A percentile compares a stretch with the other conserved stretches of the same genome.
Evolutionary conservation across 2,113 vertebrate species (phyloP).

Genomic region (Pseudopipra pipra): DNA sequence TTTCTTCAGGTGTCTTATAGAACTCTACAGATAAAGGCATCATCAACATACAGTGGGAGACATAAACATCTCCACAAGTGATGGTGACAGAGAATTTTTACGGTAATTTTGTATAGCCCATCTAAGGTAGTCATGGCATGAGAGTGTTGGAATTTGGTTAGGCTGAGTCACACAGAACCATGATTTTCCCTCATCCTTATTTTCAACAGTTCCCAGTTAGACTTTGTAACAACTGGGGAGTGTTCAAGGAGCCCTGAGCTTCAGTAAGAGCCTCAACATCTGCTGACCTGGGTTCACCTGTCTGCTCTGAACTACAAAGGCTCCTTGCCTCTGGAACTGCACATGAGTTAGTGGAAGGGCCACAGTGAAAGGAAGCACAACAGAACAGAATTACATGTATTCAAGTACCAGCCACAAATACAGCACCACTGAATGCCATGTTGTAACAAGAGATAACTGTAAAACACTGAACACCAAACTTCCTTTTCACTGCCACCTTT

Average conservation of each 20-base stretch:
- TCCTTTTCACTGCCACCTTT: background rate
- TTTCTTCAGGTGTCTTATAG: background rate
- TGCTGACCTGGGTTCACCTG: background rate
- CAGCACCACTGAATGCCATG: background rate
- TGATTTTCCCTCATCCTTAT: background rate
- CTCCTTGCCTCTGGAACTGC: background rate
- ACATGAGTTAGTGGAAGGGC: background rate
- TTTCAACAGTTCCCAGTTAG: background rate
- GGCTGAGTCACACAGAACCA: background rate
- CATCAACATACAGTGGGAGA: background rate
- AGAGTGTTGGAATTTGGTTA: background rate
- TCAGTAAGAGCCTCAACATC: background rate
- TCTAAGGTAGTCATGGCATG: background rate
- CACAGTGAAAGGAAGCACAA: background rate
- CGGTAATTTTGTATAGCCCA: background rate
- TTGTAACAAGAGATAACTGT: background rate
- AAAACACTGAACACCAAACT: background rate
- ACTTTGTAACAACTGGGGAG: background rate
- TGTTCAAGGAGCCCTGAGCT: background rate
- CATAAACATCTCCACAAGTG: background rate
- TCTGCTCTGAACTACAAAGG: background rate
- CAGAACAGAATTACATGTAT: background rate
- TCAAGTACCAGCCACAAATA: background rate
- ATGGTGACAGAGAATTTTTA: background rate
- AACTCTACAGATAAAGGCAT: background rate